These are phyloP conservation scores for Styela clava DNA, from an alignment of 23 tunicate species.

Conservation along the genomic window DNA sequence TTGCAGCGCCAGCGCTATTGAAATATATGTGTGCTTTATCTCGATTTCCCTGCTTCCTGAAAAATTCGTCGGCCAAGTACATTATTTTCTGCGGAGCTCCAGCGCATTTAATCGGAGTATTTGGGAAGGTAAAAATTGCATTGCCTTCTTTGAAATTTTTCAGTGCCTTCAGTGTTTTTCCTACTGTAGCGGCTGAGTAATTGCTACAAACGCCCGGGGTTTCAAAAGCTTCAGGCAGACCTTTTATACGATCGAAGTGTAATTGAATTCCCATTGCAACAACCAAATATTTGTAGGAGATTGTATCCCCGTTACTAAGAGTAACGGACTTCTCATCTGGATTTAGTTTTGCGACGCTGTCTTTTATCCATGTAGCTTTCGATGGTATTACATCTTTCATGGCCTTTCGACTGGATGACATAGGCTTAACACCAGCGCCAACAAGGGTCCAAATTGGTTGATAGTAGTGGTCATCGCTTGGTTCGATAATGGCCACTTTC, in stretches of 20 bases:
- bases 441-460: conserved; percentile 98
- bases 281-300: conserved; percentile 79
- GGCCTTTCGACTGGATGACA: conserved; percentile 45
- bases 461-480: conserved; percentile 78
- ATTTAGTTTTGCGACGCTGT: conserved; percentile 47
- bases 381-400: conserved; percentile 83
- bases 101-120: conserved; percentile 87
- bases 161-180: conserved; percentile 60
- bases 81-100: conserved; percentile 98
- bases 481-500: conserved; percentile 86
- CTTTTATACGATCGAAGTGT: conserved; percentile 78
- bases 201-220: conserved; percentile 96
- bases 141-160: conserved; percentile 83
- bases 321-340: conserved; percentile 74
- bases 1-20: conserved; percentile 84
- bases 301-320: conserved; percentile 50
- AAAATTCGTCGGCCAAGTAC: conserved; percentile 86
- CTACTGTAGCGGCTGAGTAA: conserved; percentile 74
- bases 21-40: conserved; percentile 79
- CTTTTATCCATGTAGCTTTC: conserved; percentile 64
- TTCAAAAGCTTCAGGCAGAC: conserved; percentile 79
- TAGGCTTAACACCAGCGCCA: conserved; percentile 84
- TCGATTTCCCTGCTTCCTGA: conserved; percentile 81
- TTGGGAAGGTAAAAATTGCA: conserved; percentile 93
- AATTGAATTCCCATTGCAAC: conserved; percentile 82